Conservation (phyloP, 2,113 vertebrate genomes). For the Chelonoidis abingdonii region DNA sequence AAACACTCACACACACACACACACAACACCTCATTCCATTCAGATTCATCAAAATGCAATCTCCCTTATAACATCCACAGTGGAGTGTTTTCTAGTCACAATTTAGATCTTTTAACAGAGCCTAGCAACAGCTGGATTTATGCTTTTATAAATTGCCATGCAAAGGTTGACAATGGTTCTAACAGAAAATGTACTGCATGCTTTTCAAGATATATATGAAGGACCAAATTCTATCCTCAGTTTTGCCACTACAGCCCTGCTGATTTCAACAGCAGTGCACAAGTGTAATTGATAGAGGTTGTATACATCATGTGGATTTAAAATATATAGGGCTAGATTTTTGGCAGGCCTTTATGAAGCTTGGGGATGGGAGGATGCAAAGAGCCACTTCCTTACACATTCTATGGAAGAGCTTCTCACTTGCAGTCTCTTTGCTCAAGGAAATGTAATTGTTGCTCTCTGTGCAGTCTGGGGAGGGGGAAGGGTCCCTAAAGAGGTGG, state of each 20-base stretch:
- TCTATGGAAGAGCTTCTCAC: background rate
- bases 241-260: background rate
- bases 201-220: background rate
- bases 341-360: background rate
- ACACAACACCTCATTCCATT: background rate
- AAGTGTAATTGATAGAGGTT: background rate
- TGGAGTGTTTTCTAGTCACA: background rate
- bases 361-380: background rate
- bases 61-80: background rate
- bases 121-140: background rate
- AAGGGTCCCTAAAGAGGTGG: background rate
- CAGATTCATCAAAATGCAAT: background rate
- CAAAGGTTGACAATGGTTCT: background rate
- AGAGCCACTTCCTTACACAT: background rate
- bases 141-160: slow-evolving; percentile 2
- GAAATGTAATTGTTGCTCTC: background rate
- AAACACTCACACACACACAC: background rate
- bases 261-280: background rate
- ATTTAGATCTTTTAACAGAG: background rate
- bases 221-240: background rate
- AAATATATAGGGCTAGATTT: background rate
- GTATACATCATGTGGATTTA: background rate
- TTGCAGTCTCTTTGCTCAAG: background rate
- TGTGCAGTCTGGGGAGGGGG: background rate
- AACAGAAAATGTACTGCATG: background rate